Evolutionary conservation across 2,113 vertebrate species (phyloP).

Genomic region (Corythoichthys intestinalis): DNA sequence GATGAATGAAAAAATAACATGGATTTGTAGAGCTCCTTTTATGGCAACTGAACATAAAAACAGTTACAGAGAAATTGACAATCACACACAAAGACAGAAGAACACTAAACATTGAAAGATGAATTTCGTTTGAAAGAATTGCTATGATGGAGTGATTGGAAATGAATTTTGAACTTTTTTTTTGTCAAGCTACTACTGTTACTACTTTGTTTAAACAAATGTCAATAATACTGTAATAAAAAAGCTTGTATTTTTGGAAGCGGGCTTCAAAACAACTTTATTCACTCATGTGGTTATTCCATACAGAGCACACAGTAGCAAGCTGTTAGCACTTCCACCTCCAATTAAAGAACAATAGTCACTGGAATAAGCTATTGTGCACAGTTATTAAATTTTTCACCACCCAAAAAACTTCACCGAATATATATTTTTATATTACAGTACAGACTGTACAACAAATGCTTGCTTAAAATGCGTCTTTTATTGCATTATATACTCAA

Average conservation of each 20-base stretch:
- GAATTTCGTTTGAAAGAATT: no score
- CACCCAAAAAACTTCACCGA: slow-evolving; percentile 7
- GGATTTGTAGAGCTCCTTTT: neutral
- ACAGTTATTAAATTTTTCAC: slow-evolving; percentile 55
- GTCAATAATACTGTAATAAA: slow-evolving; percentile 38
- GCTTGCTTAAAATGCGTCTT: slow-evolving; percentile 70
- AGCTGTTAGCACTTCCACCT: slow-evolving; percentile 51
- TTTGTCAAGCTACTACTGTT: no score
- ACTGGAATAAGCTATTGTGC: slow-evolving; percentile 50
- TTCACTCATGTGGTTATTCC: slow-evolving; percentile 74
- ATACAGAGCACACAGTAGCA: slow-evolving; percentile 73
- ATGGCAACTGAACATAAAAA: no score
- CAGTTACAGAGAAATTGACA: neutral
- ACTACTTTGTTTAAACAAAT: neutral
- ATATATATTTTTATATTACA: slow-evolving; percentile 76
- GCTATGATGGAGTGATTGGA: neutral
- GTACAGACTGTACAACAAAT: slow-evolving; percentile 77
- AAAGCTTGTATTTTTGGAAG: slow-evolving; percentile 60
- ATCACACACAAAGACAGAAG: no score
- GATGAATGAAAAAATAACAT: slow-evolving; percentile 9
- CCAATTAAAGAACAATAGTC: slow-evolving; percentile 48
- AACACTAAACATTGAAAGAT: no score
- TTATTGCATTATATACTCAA: slow-evolving; percentile 73
- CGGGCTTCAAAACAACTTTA: slow-evolving; percentile 77
- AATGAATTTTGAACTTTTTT: no score